A percentile compares a stretch with the other conserved stretches of the same genome.
These are phyloP conservation scores for Drosophila simulans DNA, from an alignment of 1,140 invertebrate species.

Conservation along the genomic window DNA sequence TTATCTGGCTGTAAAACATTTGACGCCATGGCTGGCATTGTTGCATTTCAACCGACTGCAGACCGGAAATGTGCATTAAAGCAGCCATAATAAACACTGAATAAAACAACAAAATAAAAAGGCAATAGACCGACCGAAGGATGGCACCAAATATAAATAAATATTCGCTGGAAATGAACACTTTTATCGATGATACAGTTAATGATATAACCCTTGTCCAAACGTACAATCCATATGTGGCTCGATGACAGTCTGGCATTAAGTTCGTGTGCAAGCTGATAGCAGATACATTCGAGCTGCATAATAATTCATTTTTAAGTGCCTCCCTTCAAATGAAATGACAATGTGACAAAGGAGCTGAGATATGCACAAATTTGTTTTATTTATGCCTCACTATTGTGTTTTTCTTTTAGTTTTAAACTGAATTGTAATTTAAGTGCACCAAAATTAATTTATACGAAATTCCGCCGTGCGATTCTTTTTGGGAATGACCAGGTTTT, in stretches of 20 bases:
- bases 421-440: not conserved
- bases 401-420: no score
- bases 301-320: conserved; percentile 7
- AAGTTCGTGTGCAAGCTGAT: not conserved
- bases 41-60: conserved; percentile 41
- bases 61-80: conserved; percentile 66
- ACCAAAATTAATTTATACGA: not conserved
- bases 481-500: conserved; percentile 1
- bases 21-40: conserved; percentile 65
- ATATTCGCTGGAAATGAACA: conserved; percentile 60
- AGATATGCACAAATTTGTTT: no score
- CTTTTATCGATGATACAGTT: conserved; percentile 72
- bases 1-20: conserved; percentile 82
- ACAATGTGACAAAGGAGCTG: not conserved
- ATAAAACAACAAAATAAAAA: conserved; percentile 2
- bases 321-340: not conserved
- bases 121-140: conserved; percentile 1
- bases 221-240: conserved; percentile 6
- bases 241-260: conserved; percentile 12
- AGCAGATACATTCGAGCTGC: conserved; percentile 1
- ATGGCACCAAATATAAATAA: conserved; percentile 58
- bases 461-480: not conserved
- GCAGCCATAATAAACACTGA: conserved; percentile 29
- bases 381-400: no score
- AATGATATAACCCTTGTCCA: conserved; percentile 59